Conservation (phyloP, 2,888 invertebrate species). For the Yponomeuta cagnagella region DNA sequence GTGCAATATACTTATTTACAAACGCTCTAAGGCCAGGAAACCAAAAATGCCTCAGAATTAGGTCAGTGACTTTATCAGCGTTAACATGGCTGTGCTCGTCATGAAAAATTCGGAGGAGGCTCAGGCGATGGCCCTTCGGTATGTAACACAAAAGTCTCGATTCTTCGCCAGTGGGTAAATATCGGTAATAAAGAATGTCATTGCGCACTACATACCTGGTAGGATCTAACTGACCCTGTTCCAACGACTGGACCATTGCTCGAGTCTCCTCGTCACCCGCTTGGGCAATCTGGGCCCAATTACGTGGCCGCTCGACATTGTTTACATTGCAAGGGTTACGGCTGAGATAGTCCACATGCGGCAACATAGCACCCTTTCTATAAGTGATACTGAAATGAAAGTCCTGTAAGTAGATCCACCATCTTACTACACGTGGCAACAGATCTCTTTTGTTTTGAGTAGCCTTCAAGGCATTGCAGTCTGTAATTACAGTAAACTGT, state of each 20-base stretch:
- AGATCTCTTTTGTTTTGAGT: conserved; percentile 24
- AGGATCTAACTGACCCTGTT: conserved; percentile 24
- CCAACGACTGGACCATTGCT: conserved; percentile 11
- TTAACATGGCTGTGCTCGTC: conserved; percentile 18
- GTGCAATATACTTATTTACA: conserved; percentile 12
- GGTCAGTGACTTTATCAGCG: conserved; percentile 17
- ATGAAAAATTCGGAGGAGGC: conserved; percentile 18
- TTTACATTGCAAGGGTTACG: conserved; percentile 12
- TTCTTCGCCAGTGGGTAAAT: conserved; percentile 13
- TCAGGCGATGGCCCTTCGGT: conserved; percentile 19
- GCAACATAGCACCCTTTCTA: conserved; percentile 12
- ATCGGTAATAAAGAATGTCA: conserved; percentile 16
- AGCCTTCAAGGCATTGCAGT: conserved; percentile 19
- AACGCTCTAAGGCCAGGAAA: conserved; percentile 16
- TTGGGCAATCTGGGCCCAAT: conserved; percentile 16
- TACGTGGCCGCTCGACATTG: conserved; percentile 9
- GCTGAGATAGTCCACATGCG: conserved; percentile 16
- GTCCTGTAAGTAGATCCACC: conserved; percentile 25
- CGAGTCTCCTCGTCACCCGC: conserved; percentile 17
- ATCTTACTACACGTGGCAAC: conserved; percentile 21
- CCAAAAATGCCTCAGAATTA: conserved; percentile 18
- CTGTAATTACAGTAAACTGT: conserved; percentile 5
- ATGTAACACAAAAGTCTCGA: conserved; percentile 18
- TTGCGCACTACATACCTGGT: conserved; percentile 12
- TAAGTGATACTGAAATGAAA: conserved; percentile 20